A percentile compares a stretch with the other conserved stretches of the same genome.
Conservation (phyloP, 2,797 vertebrate species). For the Setipinna tenuifilis region DNA sequence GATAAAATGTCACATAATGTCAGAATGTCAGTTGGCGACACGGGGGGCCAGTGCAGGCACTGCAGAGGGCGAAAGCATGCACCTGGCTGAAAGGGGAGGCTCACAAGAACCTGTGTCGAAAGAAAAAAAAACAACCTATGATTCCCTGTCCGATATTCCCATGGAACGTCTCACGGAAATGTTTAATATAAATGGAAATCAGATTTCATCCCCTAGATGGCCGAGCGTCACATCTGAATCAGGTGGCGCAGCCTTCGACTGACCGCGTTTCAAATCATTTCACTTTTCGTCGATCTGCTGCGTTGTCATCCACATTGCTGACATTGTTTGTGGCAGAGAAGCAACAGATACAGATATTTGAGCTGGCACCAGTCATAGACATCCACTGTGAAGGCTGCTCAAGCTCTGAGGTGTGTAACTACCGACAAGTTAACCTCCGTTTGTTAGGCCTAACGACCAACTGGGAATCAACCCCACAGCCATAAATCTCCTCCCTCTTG, state of each 20-base stretch:
- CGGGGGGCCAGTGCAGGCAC: too few relatives aligned
- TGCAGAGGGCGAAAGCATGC: not conserved
- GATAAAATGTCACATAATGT: not conserved
- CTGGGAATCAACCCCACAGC: not conserved
- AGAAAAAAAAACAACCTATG: not conserved
- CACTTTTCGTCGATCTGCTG: not conserved
- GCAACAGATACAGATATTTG: not conserved
- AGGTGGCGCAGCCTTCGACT: not conserved
- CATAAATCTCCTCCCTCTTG: not conserved
- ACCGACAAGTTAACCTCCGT: not conserved
- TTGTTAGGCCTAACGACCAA: not conserved
- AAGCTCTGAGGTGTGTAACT: not conserved
- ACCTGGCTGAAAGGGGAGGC: not conserved
- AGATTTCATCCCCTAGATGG: not conserved
- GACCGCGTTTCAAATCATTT: not conserved
- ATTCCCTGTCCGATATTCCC: not conserved
- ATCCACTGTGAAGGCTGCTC: not conserved
- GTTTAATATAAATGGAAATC: slow-evolving; percentile 21
- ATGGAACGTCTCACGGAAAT: too few relatives aligned
- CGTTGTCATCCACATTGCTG: not conserved
- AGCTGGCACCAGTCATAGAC: not conserved
- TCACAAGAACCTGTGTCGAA: not conserved
- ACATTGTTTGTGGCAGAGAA: not conserved
- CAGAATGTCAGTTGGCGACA: not conserved
- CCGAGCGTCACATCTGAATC: not conserved